A percentile compares a stretch with the other conserved stretches of the same genome.
Conservation (phyloP, 2,888 invertebrate species). For the Polydrusus tereticollis region DNA sequence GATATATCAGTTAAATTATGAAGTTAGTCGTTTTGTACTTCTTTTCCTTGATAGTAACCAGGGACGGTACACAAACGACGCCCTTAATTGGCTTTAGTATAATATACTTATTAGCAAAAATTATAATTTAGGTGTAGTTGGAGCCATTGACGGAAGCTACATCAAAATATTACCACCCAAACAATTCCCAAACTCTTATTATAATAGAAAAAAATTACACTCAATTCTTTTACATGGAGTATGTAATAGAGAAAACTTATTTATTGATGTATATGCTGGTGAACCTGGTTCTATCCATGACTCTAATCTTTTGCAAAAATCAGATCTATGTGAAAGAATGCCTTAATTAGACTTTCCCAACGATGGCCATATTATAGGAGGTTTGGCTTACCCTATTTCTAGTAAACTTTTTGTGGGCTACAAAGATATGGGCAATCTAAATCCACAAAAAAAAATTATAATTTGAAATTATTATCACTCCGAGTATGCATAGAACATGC, state of each 20-base stretch:
- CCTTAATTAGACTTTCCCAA: background rate
- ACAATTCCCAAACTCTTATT: no score
- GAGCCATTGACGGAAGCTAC: background rate
- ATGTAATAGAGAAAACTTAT: background rate
- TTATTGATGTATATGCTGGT: background rate
- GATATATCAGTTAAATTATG: background rate
- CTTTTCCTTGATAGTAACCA: no score
- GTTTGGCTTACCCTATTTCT: conserved; percentile 45
- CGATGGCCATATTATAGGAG: conserved; percentile 30
- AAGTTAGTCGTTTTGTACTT: background rate
- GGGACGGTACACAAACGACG: no score
- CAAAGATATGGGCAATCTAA: no score
- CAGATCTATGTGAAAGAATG: background rate
- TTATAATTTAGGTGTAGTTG: background rate
- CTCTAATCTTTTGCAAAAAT: background rate
- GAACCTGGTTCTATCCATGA: no score
- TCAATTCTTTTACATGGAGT: background rate
- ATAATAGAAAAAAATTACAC: no score
- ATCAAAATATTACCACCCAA: background rate
- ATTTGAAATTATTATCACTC: no score
- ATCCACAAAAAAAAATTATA: no score
- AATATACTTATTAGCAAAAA: no score
- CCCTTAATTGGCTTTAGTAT: no score
- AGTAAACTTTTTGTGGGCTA: conserved; percentile 42
- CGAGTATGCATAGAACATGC: no score